Conservation (phyloP, 2,113 vertebrate species). For the Syngnathus scovelli region DNA sequence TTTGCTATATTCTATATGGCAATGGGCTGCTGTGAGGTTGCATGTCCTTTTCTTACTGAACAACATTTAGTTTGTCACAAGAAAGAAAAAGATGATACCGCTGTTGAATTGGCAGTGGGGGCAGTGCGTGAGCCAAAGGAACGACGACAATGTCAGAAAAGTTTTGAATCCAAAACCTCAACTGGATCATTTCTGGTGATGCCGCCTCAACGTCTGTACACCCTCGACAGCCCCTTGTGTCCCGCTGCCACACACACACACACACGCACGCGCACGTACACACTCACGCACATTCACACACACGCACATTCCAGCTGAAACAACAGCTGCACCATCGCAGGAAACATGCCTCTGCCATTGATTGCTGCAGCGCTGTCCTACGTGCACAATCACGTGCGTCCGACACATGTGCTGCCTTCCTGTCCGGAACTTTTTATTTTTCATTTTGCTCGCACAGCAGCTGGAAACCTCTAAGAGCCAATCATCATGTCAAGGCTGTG, state of each 20-base stretch:
- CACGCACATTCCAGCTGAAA: conserved; percentile 60
- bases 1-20: too few relatives aligned
- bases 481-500: conserved; percentile 31
- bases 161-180: background rate
- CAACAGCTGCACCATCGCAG: conserved; percentile 65
- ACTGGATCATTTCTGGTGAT: conserved; percentile 6
- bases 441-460: conserved; percentile 27
- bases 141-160: background rate
- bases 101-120: too few relatives aligned
- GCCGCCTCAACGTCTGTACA: conserved; percentile 19
- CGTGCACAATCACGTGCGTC: conserved; percentile 34
- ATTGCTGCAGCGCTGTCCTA: conserved; percentile 30
- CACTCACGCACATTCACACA: conserved; percentile 20
- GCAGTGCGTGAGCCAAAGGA: background rate
- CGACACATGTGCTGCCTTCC: conserved; percentile 25
- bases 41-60: too few relatives aligned
- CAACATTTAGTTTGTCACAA: too few relatives aligned
- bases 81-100: too few relatives aligned
- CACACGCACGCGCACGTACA: conserved; percentile 5
- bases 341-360: conserved; percentile 54
- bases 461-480: conserved; percentile 28
- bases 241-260: conserved; percentile 5
- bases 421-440: conserved; percentile 17
- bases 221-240: conserved; percentile 14
- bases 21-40: too few relatives aligned